Evolutionary conservation across 2,888 invertebrate genomes (phyloP), one percentile per base, ranked within the genome.

Genomic region (Drosophila nr. medialis): DNA sequence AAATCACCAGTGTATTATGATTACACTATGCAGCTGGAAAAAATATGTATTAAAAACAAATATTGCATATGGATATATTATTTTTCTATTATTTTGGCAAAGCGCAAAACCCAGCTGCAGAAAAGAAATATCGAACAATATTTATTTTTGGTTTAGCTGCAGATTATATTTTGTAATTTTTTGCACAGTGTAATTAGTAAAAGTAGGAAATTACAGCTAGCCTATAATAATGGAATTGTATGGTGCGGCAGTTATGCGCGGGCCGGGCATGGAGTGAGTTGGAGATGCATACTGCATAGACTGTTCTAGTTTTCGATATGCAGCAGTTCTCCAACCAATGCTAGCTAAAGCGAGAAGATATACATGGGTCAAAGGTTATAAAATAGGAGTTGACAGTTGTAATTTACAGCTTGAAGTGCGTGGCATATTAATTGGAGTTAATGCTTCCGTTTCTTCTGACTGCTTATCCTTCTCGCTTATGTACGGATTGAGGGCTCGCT

Each of bases 261-360:
- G 90, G 21, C 92, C 93, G 1, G 91, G 81, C 93, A 93, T 92
- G 4, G 91, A 90, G 51, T 74, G 73, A 1, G 91, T 74, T 0
- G 93, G 92, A 10, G 93, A 93, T 27, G 90, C 66, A 69, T 93
- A 92, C 48, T 89, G 89, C 86, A 92, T 92, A 4, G 92, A 92
- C 13, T 89, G 80, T 34, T 93, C 93, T 82, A 92, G 87, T 62
- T 89, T 77, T 5, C 67, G 72, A 38, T 91, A 93, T 45, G 71
- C 76, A 5, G 83, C 78, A 2, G 64, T 29, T 67, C 80, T 40
- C 64, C 91, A 91, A 11, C 93, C 93, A 48, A 93, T 86, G 60
- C 75, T 83, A 49, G 90, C 93, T 93, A 38, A 1, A 61, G 79
- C 24, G 13, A 27, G 24, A 24, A 30, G 3, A 30, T 3, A 51